phyloP scores from a whole-genome alignment of 2,113 vertebrate species.

The Ailurus styani region DNA sequence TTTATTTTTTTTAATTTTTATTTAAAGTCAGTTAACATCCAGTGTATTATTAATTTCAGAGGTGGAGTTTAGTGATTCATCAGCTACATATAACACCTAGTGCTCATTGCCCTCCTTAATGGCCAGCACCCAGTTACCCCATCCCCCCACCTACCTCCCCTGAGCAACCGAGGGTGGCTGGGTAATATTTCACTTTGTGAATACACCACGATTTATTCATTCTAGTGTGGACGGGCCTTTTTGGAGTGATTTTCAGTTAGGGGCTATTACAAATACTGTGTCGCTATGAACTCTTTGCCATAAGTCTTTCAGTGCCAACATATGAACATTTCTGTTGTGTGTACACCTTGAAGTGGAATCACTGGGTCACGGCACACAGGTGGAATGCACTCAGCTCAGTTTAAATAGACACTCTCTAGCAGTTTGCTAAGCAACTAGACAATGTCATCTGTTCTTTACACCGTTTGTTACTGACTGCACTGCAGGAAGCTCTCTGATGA shows the following conservation, averaged over 20 bases:
- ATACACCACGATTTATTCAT: background rate
- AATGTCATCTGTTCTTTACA: background rate
- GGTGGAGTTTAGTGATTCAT: background rate
- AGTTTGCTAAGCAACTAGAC: background rate
- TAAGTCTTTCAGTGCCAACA: background rate
- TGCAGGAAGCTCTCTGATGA: background rate
- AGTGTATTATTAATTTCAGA: background rate
- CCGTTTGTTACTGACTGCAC: background rate
- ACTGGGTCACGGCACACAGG: rapidly evolving
- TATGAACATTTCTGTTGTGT: background rate
- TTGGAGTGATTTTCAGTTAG: background rate
- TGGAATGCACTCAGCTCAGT: background rate
- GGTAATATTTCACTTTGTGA: background rate
- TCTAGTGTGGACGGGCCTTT: background rate
- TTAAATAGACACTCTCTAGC: background rate
- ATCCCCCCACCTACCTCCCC: background rate
- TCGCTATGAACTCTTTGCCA: background rate
- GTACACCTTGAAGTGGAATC: too few relatives aligned
- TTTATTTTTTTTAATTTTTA: background rate
- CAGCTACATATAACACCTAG: background rate
- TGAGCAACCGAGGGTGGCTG: background rate
- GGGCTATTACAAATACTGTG: too few relatives aligned
- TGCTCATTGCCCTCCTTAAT: background rate
- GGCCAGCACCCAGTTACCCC: background rate
- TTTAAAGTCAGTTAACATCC: background rate